Conservation (phyloP, 2,797 vertebrate species). For the Notolabrus celidotus region DNA sequence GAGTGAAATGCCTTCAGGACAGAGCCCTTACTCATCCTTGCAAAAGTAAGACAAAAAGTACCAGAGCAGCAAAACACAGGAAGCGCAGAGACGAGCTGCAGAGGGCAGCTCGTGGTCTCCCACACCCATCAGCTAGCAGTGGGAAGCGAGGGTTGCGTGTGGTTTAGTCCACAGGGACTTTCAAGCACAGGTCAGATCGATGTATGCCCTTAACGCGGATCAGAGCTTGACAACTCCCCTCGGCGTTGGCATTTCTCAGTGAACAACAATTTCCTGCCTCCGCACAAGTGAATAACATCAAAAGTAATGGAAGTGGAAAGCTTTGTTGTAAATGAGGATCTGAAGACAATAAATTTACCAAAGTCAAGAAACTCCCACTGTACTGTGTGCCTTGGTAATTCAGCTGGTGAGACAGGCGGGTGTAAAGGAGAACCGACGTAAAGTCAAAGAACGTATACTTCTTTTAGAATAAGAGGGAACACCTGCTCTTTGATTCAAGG, state of each 20-base stretch:
- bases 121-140: constrained; percentile 68
- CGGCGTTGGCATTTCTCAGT: constrained; percentile 77
- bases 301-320: constrained; percentile 53
- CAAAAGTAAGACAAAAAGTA: constrained; percentile 60
- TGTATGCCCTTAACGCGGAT: constrained; percentile 73
- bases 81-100: constrained; percentile 51
- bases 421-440: background rate
- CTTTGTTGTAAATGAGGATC: constrained; percentile 59
- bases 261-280: constrained; percentile 77
- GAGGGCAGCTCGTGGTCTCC: constrained; percentile 69
- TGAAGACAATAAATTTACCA: constrained; percentile 47
- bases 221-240: constrained; percentile 80
- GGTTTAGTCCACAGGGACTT: constrained; percentile 65
- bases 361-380: constrained; percentile 1
- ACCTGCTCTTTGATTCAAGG: too few species aligned
- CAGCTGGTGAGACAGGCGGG: background rate
- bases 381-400: constrained; percentile 12
- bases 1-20: constrained; percentile 76
- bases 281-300: constrained; percentile 76
- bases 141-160: constrained; percentile 67
- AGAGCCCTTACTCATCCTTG: constrained; percentile 71
- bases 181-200: constrained; percentile 74
- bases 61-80: constrained; percentile 39
- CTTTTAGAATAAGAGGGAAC: background rate
- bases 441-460: too few species aligned